phyloP scores from a whole-genome alignment of 1,140 invertebrate genomes.

The Drosophila guanche region DNA sequence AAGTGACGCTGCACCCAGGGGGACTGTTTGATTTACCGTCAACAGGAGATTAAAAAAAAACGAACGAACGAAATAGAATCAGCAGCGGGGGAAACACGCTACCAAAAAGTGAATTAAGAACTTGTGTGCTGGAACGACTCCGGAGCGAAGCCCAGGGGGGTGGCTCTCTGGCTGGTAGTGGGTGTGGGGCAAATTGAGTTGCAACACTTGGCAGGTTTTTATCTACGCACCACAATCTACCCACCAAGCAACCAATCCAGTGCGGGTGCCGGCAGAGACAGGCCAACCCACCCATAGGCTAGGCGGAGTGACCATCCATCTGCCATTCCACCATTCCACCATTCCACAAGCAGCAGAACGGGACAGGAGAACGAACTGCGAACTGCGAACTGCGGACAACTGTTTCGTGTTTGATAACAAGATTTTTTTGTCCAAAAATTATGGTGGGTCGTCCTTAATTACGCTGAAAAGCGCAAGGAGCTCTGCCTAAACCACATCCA shows the following conservation, averaged over 20 bases:
- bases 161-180: slow-evolving; percentile 28
- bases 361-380: slow-evolving; percentile 5
- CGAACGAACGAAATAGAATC: slow-evolving; percentile 13
- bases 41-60: slow-evolving; percentile 80
- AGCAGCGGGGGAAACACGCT: slow-evolving; percentile 29
- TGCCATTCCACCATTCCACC: no score
- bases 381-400: slow-evolving; percentile 19
- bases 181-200: slow-evolving; percentile 68
- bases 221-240: slow-evolving; percentile 78
- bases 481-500: slow-evolving; percentile 16
- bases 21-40: slow-evolving; percentile 81
- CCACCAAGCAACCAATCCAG: slow-evolving; percentile 15
- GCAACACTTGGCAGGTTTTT: slow-evolving; percentile 82
- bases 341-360: slow-evolving; percentile 15
- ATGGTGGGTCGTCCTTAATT: slow-evolving; percentile 67
- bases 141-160: slow-evolving; percentile 39
- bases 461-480: slow-evolving; percentile 70
- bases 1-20: slow-evolving; percentile 75
- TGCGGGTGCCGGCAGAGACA: slow-evolving; percentile 13
- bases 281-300: slow-evolving; percentile 4
- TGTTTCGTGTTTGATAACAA: slow-evolving; percentile 81
- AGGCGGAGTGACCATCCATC: slow-evolving; percentile 35
- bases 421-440: slow-evolving; percentile 80
- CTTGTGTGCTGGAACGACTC: slow-evolving; percentile 75
- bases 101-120: slow-evolving; percentile 80